Conservation (phyloP, 2,113 vertebrate genomes). For the Orthonyx spaldingii region DNA sequence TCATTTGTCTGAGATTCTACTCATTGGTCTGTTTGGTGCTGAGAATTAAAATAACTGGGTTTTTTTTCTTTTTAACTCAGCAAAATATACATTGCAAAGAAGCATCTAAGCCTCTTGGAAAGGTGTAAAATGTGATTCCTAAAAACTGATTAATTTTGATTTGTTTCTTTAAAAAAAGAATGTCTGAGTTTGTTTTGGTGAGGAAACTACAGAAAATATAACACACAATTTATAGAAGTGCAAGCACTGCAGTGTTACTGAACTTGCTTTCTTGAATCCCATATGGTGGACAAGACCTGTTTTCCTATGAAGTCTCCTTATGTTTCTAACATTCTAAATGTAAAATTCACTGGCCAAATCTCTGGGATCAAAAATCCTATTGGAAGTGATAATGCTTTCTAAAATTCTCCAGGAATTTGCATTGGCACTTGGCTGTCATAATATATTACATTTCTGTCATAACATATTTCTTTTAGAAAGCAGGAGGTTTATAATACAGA, state of each 20-base stretch:
- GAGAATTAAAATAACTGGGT: not conserved
- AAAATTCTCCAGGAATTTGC: not conserved
- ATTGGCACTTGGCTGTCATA: not conserved
- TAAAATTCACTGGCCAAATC: not conserved
- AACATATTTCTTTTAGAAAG: not conserved
- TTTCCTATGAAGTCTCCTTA: not conserved
- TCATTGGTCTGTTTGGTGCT: not conserved
- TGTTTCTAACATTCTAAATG: not conserved
- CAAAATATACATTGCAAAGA: not conserved
- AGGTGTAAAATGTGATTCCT: not conserved
- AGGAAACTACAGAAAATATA: not conserved
- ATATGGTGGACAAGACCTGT: not conserved
- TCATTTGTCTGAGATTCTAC: not conserved
- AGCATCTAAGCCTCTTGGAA: not conserved
- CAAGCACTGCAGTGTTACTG: not conserved
- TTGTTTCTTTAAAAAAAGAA: not conserved
- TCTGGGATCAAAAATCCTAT: not conserved
- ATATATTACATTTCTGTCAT: slow-evolving; percentile 4
- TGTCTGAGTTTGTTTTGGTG: not conserved
- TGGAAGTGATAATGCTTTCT: not conserved
- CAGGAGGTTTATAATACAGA: not conserved
- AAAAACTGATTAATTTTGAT: not conserved
- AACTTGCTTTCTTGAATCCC: not conserved
- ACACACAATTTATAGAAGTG: not conserved
- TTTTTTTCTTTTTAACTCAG: not conserved